Percentiles rank a stretch among this genome's conserved stretches.
These are phyloP conservation scores for Tyrophagus putrescentiae DNA, from an alignment of 1,140 invertebrate genomes.

Conservation along the genomic window DNA sequence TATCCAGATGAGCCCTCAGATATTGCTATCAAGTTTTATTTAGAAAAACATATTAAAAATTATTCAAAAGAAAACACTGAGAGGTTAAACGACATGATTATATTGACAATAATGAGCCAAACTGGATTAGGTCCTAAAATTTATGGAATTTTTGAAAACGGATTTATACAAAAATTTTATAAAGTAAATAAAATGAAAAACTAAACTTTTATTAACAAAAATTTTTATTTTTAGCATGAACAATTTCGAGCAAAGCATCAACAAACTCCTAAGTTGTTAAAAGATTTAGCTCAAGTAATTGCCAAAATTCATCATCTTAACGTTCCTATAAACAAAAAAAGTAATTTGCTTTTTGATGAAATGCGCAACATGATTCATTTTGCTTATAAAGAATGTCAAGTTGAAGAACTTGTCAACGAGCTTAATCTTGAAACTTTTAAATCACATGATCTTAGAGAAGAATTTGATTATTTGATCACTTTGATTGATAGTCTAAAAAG, in stretches of 20 bases:
- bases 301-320: background rate
- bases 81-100: slow-evolving; percentile 6
- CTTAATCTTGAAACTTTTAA: background rate
- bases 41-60: background rate
- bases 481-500: background rate
- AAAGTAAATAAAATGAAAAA: too few relatives aligned
- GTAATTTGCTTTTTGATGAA: slow-evolving; percentile 4
- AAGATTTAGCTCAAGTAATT: background rate
- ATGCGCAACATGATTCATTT: background rate
- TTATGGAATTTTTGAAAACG: background rate
- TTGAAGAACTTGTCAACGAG: background rate
- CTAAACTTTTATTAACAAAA: background rate
- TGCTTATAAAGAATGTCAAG: background rate
- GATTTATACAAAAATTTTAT: background rate
- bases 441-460: background rate
- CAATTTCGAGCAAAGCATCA: background rate
- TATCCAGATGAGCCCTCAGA: slow-evolving; percentile 1
- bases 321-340: background rate
- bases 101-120: background rate
- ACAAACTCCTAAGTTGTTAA: background rate
- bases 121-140: background rate
- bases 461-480: background rate
- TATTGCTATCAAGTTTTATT: slow-evolving; percentile 6
- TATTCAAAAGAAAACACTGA: background rate
- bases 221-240: slow-evolving; percentile 2